Base-by-base conservation (phyloP, 2,113 vertebrate species). In the Notechis scutatus region DNA sequence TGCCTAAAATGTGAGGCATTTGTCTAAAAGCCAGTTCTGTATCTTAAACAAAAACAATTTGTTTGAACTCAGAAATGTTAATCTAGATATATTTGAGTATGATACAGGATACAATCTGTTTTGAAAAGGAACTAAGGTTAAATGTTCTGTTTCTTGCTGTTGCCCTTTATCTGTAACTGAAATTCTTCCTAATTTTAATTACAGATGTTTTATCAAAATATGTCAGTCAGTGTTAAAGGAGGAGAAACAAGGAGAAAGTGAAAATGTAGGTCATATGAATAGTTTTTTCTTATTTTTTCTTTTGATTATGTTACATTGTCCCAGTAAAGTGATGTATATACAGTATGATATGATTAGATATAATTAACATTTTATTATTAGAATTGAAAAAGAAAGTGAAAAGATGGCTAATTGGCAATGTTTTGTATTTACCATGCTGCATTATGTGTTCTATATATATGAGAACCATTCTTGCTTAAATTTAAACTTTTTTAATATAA, bases 1-100 rank as follows among this genome's bases (percentile, higher is more conserved):
- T 47, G 74, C n/a, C 88, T 90, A 85, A 85, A 90, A 85, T 87
- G 85, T 69, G 90, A 42, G 88, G 85, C 55, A 92, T 1, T 23
- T 47, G 12, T 47, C 91, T 18, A 26, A n/a, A 29, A 55, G 85
- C n/a, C 88, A 1, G 88, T 55, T 12, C 50, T 85, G n/a, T 47
- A 0, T 81, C 0, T 81, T 29, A 0, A 88, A 42, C 2, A 90
- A 29, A 18, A 0, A 0, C 1, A 23, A 55, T 34, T 20, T 57
- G 50, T 56, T 29, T n/a, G 61, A 87, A 88, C 7, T 1, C 54
- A 91, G 0, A 3, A 23, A 85, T 3, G 0, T 10, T 64, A 39
- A 24, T 23, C 47, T 92, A 52, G 50, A 90, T 64, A 55, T 64
- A 54, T 64, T 69, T 39, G 39, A 87, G 10, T 23, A 29, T 93